phyloP scores from a whole-genome alignment of 2,113 vertebrate species.

The Grammomys dolichurus region DNA sequence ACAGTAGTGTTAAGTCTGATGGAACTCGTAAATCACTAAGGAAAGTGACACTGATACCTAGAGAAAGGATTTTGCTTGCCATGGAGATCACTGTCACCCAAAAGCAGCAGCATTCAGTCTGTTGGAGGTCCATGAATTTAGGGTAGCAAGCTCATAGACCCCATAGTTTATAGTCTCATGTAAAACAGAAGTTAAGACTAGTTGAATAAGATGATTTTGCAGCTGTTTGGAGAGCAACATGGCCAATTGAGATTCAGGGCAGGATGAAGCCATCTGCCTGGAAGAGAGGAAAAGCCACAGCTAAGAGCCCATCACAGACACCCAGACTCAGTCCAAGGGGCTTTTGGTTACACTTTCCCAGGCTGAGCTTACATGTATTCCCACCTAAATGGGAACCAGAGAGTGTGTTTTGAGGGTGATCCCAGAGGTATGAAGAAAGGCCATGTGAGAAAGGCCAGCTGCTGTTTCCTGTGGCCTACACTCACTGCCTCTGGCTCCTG shows the following conservation, averaged over 20 bases:
- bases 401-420: not conserved
- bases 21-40: not conserved
- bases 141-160: not conserved
- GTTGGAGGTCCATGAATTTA: not conserved
- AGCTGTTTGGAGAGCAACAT: not conserved
- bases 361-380: not conserved
- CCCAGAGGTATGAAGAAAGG: not conserved
- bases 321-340: not conserved
- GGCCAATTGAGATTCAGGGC: not conserved
- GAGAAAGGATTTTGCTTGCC: not conserved
- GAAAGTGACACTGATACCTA: not conserved
- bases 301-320: not conserved
- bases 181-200: not conserved
- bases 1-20: not conserved
- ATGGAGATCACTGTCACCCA: not conserved
- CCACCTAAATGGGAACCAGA: not conserved
- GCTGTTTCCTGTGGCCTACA: not conserved
- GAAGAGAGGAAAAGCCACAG: not conserved
- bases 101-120: not conserved
- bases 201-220: not conserved
- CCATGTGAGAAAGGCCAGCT: not conserved
- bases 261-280: not conserved
- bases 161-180: not conserved
- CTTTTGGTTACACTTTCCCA: not conserved
- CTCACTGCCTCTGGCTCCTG: not conserved